Evolutionary conservation across 2,113 vertebrate genomes (phyloP).

Genomic region (Microtus ochrogaster): DNA sequence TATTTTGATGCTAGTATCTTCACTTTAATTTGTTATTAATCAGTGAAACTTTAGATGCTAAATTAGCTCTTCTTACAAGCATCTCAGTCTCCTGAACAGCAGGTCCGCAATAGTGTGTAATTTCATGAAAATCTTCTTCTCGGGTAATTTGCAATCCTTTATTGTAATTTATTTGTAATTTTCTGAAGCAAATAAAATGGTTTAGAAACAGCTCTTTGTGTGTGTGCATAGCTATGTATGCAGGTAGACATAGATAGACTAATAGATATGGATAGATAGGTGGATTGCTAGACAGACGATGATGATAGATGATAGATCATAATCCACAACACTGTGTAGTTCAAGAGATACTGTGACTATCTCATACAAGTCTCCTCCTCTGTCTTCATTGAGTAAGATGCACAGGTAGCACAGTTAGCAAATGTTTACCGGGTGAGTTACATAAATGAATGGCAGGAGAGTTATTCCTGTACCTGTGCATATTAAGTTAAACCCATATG

Average conservation of each 20-base stretch:
- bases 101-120: constrained; percentile 19
- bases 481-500: not conserved
- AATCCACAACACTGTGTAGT: not conserved
- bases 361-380: not conserved
- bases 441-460: too few relatives aligned
- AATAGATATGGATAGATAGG: not conserved
- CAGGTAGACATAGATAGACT: not conserved
- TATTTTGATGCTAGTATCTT: constrained; percentile 49
- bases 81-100: not conserved
- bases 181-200: constrained; percentile 50
- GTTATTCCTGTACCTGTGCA: not conserved
- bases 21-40: constrained; percentile 69
- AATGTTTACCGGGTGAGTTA: too few relatives aligned
- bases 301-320: not conserved
- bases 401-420: too few relatives aligned
- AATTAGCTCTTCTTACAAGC: constrained; percentile 60
- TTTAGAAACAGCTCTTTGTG: not conserved
- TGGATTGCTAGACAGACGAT: not conserved
- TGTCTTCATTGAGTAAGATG: not conserved
- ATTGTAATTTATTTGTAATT: not conserved
- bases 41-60: constrained; percentile 49
- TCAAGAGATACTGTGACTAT: not conserved
- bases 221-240: not conserved
- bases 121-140: constrained; percentile 53
- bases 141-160: constrained; percentile 30